A percentile compares a stretch with the other conserved stretches of the same genome.
These are phyloP conservation scores for Cinara cedri DNA, from an alignment of 2,888 invertebrate genomes.

Conservation along the genomic window DNA sequence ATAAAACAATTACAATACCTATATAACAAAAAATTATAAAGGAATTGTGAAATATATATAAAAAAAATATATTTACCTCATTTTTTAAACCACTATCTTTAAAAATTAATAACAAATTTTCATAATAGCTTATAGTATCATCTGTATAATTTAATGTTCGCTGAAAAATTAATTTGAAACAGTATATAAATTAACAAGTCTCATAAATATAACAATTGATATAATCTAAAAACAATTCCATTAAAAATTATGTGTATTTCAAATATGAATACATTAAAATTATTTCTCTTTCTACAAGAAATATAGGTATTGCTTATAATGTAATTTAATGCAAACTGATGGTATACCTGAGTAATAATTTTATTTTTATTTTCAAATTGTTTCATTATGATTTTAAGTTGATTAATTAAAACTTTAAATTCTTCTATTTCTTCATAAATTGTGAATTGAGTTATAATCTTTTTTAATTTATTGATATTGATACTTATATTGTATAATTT, in stretches of 20 bases:
- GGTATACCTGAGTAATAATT: not conserved
- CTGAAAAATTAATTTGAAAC: not conserved
- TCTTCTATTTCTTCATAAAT: conserved; percentile 30
- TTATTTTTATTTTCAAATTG: conserved; percentile 9
- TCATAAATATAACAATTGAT: too few species aligned
- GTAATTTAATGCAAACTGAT: too few species aligned
- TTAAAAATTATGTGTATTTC: too few species aligned
- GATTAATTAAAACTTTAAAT: conserved; percentile 6
- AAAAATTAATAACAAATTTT: conserved; percentile 22
- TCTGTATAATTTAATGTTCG: conserved; percentile 28
- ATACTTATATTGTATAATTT: not conserved
- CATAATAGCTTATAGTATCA: conserved; percentile 1
- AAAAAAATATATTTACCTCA: conserved; percentile 19
- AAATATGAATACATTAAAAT: too few species aligned
- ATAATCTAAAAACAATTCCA: too few species aligned
- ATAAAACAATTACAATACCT: not conserved
- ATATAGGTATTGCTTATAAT: too few species aligned
- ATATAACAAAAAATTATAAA: not conserved
- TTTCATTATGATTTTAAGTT: not conserved
- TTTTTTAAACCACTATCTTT: not conserved
- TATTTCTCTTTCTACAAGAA: too few species aligned
- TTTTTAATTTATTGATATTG: conserved; percentile 10
- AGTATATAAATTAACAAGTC: too few species aligned
- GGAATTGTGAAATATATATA: not conserved
- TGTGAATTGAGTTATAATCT: not conserved